Conservation (phyloP, 2,888 invertebrate genomes). For the Hyppa rectilinea region DNA sequence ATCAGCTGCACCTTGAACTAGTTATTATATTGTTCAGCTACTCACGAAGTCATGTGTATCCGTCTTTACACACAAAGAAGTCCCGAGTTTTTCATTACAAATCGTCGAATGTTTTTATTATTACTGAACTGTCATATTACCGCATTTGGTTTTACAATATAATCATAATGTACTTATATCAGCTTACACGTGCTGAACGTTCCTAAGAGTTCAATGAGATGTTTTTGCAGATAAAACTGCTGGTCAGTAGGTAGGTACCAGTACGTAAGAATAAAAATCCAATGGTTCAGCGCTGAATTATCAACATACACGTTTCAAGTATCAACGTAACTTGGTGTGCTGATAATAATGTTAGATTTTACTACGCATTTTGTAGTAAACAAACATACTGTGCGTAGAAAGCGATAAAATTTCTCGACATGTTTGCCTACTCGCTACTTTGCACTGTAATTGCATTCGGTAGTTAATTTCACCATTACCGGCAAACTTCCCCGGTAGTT, state of each 20-base stretch:
- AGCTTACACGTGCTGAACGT: slow-evolving; percentile 12
- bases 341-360: slow-evolving; percentile 67
- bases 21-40: slow-evolving; percentile 76
- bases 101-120: slow-evolving; percentile 17
- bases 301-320: slow-evolving; percentile 55
- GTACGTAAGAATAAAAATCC: slow-evolving; percentile 7
- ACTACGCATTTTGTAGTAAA: slow-evolving; percentile 72
- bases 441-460: slow-evolving; percentile 77
- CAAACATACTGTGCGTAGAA: slow-evolving; percentile 76
- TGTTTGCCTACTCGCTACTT: slow-evolving; percentile 69
- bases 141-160: slow-evolving; percentile 20
- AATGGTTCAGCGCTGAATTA: slow-evolving; percentile 24
- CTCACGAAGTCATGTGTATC: slow-evolving; percentile 61
- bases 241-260: slow-evolving; percentile 7
- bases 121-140: slow-evolving; percentile 20
- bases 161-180: slow-evolving; percentile 9
- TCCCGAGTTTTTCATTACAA: slow-evolving; percentile 18
- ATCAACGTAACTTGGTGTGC: slow-evolving; percentile 54
- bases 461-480: slow-evolving; percentile 77
- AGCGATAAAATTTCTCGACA: slow-evolving; percentile 80
- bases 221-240: slow-evolving; percentile 9
- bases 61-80: slow-evolving; percentile 41
- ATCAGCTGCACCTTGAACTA: slow-evolving; percentile 86
- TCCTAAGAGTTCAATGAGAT: slow-evolving; percentile 10
- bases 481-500: slow-evolving; percentile 73